These are phyloP conservation scores for Thalassophryne amazonica DNA, from an alignment of 2,797 vertebrate species.

Conservation along the genomic window DNA sequence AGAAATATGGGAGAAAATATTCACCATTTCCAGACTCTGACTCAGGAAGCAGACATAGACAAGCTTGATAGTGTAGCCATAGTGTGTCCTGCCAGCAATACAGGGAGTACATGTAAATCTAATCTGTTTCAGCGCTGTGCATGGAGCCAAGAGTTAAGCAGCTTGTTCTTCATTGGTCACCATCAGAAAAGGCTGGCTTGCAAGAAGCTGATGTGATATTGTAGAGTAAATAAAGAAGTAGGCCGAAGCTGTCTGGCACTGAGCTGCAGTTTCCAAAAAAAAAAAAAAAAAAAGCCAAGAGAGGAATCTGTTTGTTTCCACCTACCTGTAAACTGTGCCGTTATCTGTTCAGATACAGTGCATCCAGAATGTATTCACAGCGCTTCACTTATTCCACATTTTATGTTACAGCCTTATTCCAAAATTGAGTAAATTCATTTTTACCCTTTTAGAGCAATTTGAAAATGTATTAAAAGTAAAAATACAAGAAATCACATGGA, in stretches of 20 bases:
- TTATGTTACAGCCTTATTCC: too few relatives aligned
- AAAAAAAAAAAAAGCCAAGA: constrained; percentile 62
- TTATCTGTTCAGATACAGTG: constrained; percentile 32
- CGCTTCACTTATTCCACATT: too few relatives aligned
- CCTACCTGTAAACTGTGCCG: constrained; percentile 15
- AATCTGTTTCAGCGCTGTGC: constrained; percentile 41
- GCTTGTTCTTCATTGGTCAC: constrained; percentile 29
- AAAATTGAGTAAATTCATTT: too few relatives aligned
- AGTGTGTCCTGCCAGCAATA: constrained; percentile 29
- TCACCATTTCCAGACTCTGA: constrained; percentile 35
- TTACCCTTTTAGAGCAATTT: too few relatives aligned
- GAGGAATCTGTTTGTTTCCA: constrained; percentile 53
- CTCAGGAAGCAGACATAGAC: constrained; percentile 28
- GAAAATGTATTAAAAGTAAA: too few relatives aligned
- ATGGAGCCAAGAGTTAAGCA: constrained; percentile 50
- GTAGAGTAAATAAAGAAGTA: constrained; percentile 52
- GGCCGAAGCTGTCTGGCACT: constrained; percentile 25
- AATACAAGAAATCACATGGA: too few relatives aligned
- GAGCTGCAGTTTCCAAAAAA: constrained; percentile 46
- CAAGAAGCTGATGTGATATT: constrained; percentile 62
- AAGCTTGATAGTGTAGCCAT: constrained; percentile 23
- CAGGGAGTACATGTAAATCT: constrained; percentile 46
- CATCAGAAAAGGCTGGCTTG: constrained; percentile 31
- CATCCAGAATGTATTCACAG: too few relatives aligned
- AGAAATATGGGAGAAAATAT: constrained; percentile 20